phyloP scores from a whole-genome alignment of 2,888 invertebrate genomes.

The Molanna angustata region DNA sequence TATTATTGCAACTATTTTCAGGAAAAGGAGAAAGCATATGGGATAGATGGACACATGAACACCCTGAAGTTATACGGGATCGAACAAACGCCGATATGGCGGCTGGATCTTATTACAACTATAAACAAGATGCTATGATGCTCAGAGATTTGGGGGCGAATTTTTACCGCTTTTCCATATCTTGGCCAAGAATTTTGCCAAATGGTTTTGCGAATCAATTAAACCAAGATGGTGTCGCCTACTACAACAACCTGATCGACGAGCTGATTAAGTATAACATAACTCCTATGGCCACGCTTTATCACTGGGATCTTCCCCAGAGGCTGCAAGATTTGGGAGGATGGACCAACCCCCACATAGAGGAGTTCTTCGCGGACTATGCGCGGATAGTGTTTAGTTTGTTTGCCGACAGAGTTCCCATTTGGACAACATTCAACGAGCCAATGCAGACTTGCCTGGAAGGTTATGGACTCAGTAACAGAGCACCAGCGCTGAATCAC shows the following conservation, averaged over 20 bases:
- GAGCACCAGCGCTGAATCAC: conserved; percentile 58
- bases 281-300: conserved; percentile 68
- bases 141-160: conserved; percentile 60
- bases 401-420: conserved; percentile 62
- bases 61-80: conserved; percentile 54
- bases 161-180: conserved; percentile 69
- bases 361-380: conserved; percentile 63
- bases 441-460: conserved; percentile 58
- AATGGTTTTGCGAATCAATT: conserved; percentile 62
- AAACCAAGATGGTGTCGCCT: conserved; percentile 68
- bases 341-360: conserved; percentile 64
- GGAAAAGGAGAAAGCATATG: conserved; percentile 65
- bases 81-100: conserved; percentile 63
- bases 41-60: conserved; percentile 55
- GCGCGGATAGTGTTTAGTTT: conserved; percentile 59
- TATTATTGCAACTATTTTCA: conserved; percentile 44
- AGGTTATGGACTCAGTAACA: conserved; percentile 58
- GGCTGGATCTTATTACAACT: conserved; percentile 67
- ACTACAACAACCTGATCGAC: conserved; percentile 75
- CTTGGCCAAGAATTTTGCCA: conserved; percentile 75
- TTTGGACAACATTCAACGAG: conserved; percentile 79
- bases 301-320: conserved; percentile 71
- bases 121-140: conserved; percentile 62
- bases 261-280: conserved; percentile 65
- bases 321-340: conserved; percentile 64